A percentile compares a stretch with the other conserved stretches of the same genome.
phyloP scores from a whole-genome alignment of 1,140 invertebrate genomes.

The Nephotettix cincticeps region DNA sequence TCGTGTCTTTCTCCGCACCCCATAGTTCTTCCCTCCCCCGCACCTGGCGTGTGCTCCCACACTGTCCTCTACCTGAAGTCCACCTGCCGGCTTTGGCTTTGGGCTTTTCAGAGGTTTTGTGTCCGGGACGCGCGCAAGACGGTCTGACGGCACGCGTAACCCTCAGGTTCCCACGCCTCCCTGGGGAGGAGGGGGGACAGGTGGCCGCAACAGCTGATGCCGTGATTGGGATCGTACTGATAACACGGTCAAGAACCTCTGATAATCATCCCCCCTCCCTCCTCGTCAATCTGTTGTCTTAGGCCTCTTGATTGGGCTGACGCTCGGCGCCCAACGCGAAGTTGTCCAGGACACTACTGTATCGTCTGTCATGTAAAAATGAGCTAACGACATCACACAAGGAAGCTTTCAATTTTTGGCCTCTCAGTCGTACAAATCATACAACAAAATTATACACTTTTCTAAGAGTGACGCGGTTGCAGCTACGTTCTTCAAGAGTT shows the following conservation, averaged over 20 bases:
- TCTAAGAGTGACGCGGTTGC: too few relatives aligned
- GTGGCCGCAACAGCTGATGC: constrained; percentile 11
- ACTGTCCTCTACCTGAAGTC: neutral
- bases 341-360: too few relatives aligned
- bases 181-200: neutral
- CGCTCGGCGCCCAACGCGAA: too few relatives aligned
- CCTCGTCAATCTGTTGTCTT: neutral
- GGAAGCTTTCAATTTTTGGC: too few relatives aligned
- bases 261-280: neutral
- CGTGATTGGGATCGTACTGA: neutral
- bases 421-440: too few relatives aligned
- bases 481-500: too few relatives aligned
- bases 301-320: too few relatives aligned
- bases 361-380: too few relatives aligned
- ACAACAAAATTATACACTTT: too few relatives aligned
- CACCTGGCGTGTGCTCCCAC: constrained; percentile 9
- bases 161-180: neutral
- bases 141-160: neutral
- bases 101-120: too few relatives aligned
- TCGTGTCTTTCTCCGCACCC: neutral
- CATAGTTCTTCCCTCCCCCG: neutral
- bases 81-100: neutral
- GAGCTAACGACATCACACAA: too few relatives aligned
- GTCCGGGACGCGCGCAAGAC: neutral
- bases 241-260: constrained; percentile 14